These are phyloP conservation scores for Lepus americanus DNA, from an alignment of 2,113 vertebrate genomes.

Conservation along the genomic window DNA sequence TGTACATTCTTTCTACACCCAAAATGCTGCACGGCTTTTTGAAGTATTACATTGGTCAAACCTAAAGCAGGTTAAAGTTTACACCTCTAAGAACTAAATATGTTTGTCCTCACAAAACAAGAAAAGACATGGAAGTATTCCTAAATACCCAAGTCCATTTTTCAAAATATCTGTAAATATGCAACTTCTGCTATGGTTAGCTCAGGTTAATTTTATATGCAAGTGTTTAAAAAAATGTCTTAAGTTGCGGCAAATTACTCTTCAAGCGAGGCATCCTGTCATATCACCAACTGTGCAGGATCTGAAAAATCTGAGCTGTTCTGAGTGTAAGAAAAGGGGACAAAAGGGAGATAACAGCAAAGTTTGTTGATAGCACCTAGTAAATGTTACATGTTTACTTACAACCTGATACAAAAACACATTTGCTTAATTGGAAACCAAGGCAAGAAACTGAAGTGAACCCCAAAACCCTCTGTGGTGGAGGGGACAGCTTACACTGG, in stretches of 20 bases:
- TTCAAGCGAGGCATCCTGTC: neutral
- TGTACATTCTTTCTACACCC: neutral
- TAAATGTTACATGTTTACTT: neutral
- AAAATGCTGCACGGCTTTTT: neutral
- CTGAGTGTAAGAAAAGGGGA: neutral
- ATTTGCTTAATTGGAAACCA: neutral
- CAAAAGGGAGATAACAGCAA: neutral
- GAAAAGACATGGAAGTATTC: neutral
- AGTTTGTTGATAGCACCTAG: neutral
- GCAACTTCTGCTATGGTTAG: neutral
- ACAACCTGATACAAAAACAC: neutral
- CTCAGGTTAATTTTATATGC: neutral
- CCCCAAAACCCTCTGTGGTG: accelerated
- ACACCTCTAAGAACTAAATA: neutral
- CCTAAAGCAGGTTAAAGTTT: neutral
- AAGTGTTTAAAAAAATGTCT: neutral
- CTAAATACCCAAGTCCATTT: neutral
- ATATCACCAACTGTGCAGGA: neutral
- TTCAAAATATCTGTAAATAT: neutral
- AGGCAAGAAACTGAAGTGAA: neutral
- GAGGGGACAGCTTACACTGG: constrained; percentile 90
- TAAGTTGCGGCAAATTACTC: neutral
- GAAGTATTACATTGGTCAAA: neutral
- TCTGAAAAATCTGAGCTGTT: neutral
- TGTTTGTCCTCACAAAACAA: neutral